phyloP scores from a whole-genome alignment of 1,140 invertebrate genomes.

The Drosophila yakuba region DNA sequence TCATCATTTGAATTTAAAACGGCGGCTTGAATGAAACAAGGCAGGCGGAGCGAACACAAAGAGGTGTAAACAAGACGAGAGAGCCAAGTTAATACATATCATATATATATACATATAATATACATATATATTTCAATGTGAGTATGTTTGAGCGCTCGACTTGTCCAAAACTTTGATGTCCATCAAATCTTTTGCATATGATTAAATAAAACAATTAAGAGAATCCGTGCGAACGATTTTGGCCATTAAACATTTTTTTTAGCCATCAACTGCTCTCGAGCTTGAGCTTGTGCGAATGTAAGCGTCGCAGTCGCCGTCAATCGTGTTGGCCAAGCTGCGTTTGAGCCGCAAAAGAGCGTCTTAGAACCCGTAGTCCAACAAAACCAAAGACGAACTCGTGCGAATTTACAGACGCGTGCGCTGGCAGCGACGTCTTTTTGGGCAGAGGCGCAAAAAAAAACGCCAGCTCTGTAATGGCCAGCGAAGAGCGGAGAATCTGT shows the following conservation, averaged over 20 bases:
- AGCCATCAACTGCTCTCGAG: constrained; percentile 51
- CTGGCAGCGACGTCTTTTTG: constrained; percentile 30
- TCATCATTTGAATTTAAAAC: constrained; percentile 54
- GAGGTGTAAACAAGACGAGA: constrained; percentile 51
- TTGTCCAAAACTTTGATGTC: constrained; percentile 67
- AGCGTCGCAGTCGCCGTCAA: constrained; percentile 42
- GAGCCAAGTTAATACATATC: constrained; percentile 19
- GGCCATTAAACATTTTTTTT: constrained; percentile 61
- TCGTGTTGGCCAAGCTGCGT: constrained; percentile 35
- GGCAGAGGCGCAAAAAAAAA: constrained; percentile 3
- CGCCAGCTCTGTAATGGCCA: constrained; percentile 61
- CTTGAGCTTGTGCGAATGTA: constrained; percentile 65
- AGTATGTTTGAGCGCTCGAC: constrained; percentile 49
- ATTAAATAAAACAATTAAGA: constrained; percentile 83
- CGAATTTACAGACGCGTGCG: constrained; percentile 67
- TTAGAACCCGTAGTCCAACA: constrained; percentile 57
- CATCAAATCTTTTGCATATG: constrained; percentile 81
- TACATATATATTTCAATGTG: background rate
- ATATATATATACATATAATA: too few relatives aligned
- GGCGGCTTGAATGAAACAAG: constrained; percentile 51
- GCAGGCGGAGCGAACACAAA: constrained; percentile 24
- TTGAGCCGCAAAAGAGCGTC: constrained; percentile 47
- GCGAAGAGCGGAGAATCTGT: constrained; percentile 73
- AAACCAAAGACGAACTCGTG: constrained; percentile 51
- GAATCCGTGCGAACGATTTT: constrained; percentile 74